phyloP scores from a whole-genome alignment of 2,797 vertebrate genomes.

The Myotis vivesi region DNA sequence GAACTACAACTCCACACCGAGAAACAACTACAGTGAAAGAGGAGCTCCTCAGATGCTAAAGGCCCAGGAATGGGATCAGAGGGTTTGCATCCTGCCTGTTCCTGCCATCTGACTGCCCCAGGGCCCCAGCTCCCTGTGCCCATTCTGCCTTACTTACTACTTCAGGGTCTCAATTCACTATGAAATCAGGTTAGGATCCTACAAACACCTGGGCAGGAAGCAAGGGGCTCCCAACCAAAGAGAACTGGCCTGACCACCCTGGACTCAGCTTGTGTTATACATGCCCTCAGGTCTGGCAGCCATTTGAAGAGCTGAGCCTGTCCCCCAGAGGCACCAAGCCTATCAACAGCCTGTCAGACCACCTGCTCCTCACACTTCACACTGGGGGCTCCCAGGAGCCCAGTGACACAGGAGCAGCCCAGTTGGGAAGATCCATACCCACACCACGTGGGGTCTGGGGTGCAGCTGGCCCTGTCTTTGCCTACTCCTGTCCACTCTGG shows the following conservation, averaged over 20 bases:
- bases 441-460: background rate
- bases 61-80: background rate
- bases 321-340: background rate
- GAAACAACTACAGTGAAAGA: background rate
- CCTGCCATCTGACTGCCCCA: background rate
- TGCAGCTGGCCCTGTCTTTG: background rate
- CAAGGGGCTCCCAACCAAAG: background rate
- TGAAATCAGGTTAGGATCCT: background rate
- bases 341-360: background rate
- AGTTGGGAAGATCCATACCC: background rate
- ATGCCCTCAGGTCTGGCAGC: background rate
- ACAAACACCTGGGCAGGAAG: background rate
- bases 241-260: background rate
- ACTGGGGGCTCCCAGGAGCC: background rate
- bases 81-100: background rate
- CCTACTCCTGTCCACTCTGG: background rate
- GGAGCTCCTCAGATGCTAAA: background rate
- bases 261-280: background rate
- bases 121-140: background rate
- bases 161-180: background rate
- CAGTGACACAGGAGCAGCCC: background rate
- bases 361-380: conserved; percentile 13
- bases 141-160: background rate
- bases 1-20: background rate
- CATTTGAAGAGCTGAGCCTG: background rate